Evolutionary conservation across 2,113 vertebrate species (phyloP), one percentile per base, ranked within the genome.

Genomic region (Oryzias celebensis): DNA sequence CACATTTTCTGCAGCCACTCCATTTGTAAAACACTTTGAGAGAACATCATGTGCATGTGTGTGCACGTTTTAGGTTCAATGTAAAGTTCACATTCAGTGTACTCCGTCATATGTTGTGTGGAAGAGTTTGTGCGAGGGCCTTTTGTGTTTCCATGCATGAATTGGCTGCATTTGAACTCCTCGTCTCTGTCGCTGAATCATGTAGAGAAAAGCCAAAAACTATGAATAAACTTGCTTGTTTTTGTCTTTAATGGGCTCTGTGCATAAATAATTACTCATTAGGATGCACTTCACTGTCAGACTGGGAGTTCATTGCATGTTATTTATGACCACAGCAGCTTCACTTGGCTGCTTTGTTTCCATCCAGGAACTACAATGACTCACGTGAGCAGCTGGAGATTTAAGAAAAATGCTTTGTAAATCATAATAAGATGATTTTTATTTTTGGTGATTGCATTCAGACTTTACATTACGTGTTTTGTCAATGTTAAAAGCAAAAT

Each of bases 171-270:
- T 78, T 73, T 82, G 68, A 68, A 75, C 14, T 70, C 45, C 61
- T 66, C 23, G 24, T 22, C 28, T 78, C 59, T 65, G 65, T 80
- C 64, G 65, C 63, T 53, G 58, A 70, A 41, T 56, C 62, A 71
- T 58, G 22, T 58, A 48, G 57, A 10, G n/a, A 63, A 77, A 64
- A 56, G 26, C 14, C 51, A 22, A 15, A 58, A 62, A 43, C 62
- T 78, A 67, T 80, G 71, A 69, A 73, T 62, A 60, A 60, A 58
- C 23, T 18, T 47, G 16, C 15, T 47, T 47, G 5, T 60, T 60
- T 68, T 36, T 62, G 49, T 42, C 45, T 36, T 52, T 53, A 28
- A 45, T 55, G 61, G 0, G 58, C 43, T 50, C 8, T 22, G 36
- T 61, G 26, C 52, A 61, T 36, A 45, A 55, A 45, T 52, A 16